These are phyloP conservation scores for Erannis defoliaria DNA, from an alignment of 2,888 invertebrate species.

Conservation along the genomic window DNA sequence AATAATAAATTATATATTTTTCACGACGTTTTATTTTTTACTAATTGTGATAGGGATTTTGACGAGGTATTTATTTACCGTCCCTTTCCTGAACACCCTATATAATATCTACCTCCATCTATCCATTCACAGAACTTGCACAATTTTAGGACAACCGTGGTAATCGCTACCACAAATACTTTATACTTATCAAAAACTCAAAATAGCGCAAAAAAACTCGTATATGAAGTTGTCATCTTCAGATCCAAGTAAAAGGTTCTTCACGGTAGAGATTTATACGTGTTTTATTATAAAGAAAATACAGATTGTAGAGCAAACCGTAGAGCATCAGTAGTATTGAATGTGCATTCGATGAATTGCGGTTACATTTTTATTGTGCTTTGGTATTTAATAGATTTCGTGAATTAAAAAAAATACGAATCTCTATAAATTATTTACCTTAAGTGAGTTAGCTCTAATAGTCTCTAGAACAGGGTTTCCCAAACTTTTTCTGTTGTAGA, in stretches of 20 bases:
- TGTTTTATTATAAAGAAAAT: slow-evolving; percentile 48
- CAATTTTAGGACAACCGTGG: slow-evolving; percentile 75
- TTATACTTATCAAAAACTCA: slow-evolving; percentile 48
- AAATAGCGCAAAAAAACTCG: slow-evolving; percentile 37
- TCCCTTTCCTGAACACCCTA: slow-evolving; percentile 38
- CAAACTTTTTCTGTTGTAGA: too few species aligned
- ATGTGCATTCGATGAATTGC: slow-evolving; percentile 40
- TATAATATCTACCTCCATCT: slow-evolving; percentile 16
- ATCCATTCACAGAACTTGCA: slow-evolving; percentile 62
- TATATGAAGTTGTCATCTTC: slow-evolving; percentile 48
- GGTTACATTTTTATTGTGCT: slow-evolving; percentile 37
- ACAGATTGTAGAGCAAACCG: slow-evolving; percentile 44
- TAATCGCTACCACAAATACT: slow-evolving; percentile 74
- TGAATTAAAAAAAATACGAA: not conserved
- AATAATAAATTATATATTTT: too few species aligned
- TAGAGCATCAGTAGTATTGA: slow-evolving; percentile 37
- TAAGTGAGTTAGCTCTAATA: too few species aligned
- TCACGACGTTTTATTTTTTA: too few species aligned
- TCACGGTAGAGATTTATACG: slow-evolving; percentile 48
- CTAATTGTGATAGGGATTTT: too few species aligned
- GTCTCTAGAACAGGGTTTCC: too few species aligned
- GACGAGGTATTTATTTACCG: too few species aligned
- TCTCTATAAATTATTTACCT: too few species aligned
- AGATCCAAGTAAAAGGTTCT: slow-evolving; percentile 38
- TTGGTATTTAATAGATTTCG: slow-evolving; percentile 10